Conservation (phyloP, 2,797 vertebrate species). For the Tiaroga cobitis region DNA sequence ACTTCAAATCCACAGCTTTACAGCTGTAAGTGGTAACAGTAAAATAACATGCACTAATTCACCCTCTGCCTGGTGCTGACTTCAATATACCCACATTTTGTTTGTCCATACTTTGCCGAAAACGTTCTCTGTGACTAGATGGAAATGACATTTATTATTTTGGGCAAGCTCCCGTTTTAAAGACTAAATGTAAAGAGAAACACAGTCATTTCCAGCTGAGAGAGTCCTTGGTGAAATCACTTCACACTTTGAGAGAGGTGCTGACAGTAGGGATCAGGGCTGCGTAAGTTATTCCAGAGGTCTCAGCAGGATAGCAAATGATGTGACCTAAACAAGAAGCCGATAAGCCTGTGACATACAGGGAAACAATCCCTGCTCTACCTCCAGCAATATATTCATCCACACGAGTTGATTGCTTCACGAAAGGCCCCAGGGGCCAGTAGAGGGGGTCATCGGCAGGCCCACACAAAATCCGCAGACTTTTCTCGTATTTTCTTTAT, state of each 20-base stretch:
- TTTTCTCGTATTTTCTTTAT: not conserved
- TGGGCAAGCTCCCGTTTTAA: constrained; percentile 58
- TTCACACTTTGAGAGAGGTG: constrained; percentile 67
- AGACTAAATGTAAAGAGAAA: constrained; percentile 61
- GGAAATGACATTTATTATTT: constrained; percentile 53
- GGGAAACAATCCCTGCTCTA: constrained; percentile 60
- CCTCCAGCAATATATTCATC: constrained; percentile 62
- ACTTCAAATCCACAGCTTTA: constrained; percentile 7
- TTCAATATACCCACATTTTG: constrained; percentile 17
- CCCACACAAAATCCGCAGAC: not conserved
- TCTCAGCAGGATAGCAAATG: constrained; percentile 65
- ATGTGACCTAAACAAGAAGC: constrained; percentile 68
- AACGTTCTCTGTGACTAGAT: constrained; percentile 40
- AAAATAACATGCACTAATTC: constrained; percentile 23
- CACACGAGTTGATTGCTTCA: not conserved
- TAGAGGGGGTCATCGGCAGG: constrained; percentile 66
- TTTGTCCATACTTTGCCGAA: constrained; percentile 28
- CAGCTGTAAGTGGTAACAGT: constrained; percentile 11
- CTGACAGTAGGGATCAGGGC: constrained; percentile 75
- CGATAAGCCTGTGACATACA: constrained; percentile 69
- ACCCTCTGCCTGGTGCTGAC: not conserved
- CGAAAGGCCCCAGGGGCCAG: not conserved
- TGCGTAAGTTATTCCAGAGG: constrained; percentile 69
- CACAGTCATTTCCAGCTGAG: constrained; percentile 58
- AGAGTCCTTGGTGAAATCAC: constrained; percentile 70